These are phyloP conservation scores for Abramis brama DNA, from an alignment of 2,113 vertebrate genomes.

Conservation along the genomic window DNA sequence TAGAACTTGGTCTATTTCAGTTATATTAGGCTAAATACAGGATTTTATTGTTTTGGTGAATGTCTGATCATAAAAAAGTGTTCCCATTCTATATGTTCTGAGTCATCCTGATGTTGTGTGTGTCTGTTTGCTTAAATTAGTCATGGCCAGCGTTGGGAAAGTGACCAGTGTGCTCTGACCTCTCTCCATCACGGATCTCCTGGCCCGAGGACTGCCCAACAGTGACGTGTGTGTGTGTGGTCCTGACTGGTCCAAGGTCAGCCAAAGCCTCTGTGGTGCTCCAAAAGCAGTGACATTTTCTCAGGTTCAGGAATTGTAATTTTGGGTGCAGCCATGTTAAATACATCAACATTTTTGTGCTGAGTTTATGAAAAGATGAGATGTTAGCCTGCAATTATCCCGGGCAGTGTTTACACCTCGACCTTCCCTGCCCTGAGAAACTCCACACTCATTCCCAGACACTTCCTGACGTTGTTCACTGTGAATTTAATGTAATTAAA, in stretches of 20 bases:
- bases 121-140: constrained; percentile 34
- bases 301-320: constrained; percentile 63
- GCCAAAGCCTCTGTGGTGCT: constrained; percentile 67
- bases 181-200: constrained; percentile 19
- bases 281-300: constrained; percentile 65
- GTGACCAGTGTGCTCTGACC: constrained; percentile 53
- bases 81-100: not conserved
- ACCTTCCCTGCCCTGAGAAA: constrained; percentile 37
- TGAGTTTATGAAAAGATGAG: constrained; percentile 52
- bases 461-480: not conserved
- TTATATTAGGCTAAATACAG: too few relatives aligned
- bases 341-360: constrained; percentile 50
- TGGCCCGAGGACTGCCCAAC: constrained; percentile 57
- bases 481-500: not conserved
- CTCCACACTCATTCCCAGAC: not conserved
- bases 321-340: constrained; percentile 54
- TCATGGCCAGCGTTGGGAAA: not conserved
- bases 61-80: too few relatives aligned
- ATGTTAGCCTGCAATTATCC: constrained; percentile 46
- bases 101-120: not conserved
- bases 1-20: too few relatives aligned
- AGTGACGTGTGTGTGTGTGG: constrained; percentile 65
- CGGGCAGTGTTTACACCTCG: constrained; percentile 43
- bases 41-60: too few relatives aligned
- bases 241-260: constrained; percentile 62